Conservation (phyloP, 2,888 invertebrate species). For the Himalopsyche anomala region DNA sequence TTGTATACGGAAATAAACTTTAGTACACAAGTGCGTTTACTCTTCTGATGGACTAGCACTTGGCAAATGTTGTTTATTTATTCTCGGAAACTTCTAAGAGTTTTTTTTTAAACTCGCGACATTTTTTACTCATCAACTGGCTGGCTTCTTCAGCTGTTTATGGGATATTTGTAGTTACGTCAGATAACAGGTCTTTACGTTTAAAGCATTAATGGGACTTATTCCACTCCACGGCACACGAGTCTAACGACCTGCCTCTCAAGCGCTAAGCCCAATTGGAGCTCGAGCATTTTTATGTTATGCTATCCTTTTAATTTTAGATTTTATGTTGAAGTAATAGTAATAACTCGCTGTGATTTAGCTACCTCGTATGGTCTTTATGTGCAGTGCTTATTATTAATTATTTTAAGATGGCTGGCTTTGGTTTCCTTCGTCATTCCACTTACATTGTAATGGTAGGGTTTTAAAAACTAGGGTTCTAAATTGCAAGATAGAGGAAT, state of each 20-base stretch:
- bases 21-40: background rate
- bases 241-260: background rate
- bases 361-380: background rate
- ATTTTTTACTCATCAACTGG: constrained; percentile 17
- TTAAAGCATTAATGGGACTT: constrained; percentile 15
- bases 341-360: constrained; percentile 10
- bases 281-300: constrained; percentile 22
- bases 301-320: constrained; percentile 13
- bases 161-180: constrained; percentile 34
- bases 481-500: too few relatives aligned
- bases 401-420: background rate
- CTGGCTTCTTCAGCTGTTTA: constrained; percentile 9
- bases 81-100: constrained; percentile 10
- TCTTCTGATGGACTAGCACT: background rate
- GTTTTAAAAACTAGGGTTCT: too few relatives aligned
- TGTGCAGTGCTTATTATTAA: background rate
- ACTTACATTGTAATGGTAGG: too few relatives aligned
- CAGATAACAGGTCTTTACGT: constrained; percentile 26
- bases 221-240: background rate
- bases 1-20: background rate
- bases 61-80: constrained; percentile 23
- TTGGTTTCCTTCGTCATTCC: too few relatives aligned
- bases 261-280: background rate
- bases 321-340: background rate
- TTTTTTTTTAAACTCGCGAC: constrained; percentile 11